phyloP scores from a whole-genome alignment of 2,113 vertebrate genomes.

The Laticauda laticaudata region DNA sequence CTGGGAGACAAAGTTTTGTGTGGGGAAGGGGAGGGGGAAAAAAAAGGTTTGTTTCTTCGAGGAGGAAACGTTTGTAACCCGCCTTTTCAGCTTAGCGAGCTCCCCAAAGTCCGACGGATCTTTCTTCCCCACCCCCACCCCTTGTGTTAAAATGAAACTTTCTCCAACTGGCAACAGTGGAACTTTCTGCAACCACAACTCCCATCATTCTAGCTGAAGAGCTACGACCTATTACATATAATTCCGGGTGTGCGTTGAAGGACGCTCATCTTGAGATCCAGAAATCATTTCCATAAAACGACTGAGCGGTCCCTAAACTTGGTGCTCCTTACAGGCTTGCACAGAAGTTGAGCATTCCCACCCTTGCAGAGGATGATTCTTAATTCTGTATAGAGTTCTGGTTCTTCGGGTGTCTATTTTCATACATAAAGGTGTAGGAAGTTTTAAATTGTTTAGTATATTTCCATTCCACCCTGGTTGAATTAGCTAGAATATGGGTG shows the following conservation, averaged over 20 bases:
- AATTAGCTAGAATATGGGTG: background rate
- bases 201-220: background rate
- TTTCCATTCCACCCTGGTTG: background rate
- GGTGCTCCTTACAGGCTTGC: background rate
- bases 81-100: background rate
- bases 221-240: background rate
- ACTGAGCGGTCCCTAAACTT: background rate
- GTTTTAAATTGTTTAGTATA: background rate
- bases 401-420: background rate
- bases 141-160: background rate
- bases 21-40: background rate
- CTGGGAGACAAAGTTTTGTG: constrained; percentile 43
- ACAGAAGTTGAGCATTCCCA: background rate
- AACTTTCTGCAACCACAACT: background rate
- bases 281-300: background rate
- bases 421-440: background rate
- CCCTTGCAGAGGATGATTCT: background rate
- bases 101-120: background rate
- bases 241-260: background rate
- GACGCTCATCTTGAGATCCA: background rate
- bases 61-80: background rate
- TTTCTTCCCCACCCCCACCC: background rate
- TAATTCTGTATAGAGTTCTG: background rate
- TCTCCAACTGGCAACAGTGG: background rate
- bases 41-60: background rate